phyloP scores from a whole-genome alignment of 2,888 invertebrate species.

The Lumbricus terrestris region DNA sequence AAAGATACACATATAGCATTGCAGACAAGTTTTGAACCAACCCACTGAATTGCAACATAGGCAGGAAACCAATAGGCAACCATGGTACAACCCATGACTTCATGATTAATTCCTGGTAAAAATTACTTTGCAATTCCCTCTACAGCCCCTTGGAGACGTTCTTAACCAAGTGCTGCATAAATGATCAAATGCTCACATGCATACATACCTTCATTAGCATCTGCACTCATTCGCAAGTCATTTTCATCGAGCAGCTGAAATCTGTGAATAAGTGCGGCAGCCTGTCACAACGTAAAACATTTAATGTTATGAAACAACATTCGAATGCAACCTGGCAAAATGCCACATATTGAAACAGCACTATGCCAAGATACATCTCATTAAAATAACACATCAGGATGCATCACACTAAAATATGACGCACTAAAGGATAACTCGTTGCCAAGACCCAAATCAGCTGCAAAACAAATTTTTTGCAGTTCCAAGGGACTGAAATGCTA shows the following conservation, averaged over 20 bases:
- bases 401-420: neutral
- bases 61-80: neutral
- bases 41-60: neutral
- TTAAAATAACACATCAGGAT: neutral
- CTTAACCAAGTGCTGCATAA: neutral
- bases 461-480: neutral
- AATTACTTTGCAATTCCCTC: too few relatives aligned
- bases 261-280: slow-evolving; percentile 90
- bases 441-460: neutral
- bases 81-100: too few relatives aligned
- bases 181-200: neutral
- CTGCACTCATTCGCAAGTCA: slow-evolving; percentile 73
- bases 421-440: neutral
- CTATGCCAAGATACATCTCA: neutral
- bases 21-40: neutral
- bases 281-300: slow-evolving; percentile 57
- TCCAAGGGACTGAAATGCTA: neutral
- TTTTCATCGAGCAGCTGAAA: slow-evolving; percentile 90
- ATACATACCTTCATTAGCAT: slow-evolving; percentile 68
- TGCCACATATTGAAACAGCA: neutral
- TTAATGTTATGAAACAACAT: neutral
- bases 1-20: too few relatives aligned
- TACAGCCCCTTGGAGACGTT: neutral
- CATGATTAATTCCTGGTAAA: too few relatives aligned
- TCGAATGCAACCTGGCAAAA: neutral